Evolutionary conservation across 2,888 invertebrate genomes (phyloP), one percentile per base, ranked within the genome.

Genomic region (Smittia sp.): DNA sequence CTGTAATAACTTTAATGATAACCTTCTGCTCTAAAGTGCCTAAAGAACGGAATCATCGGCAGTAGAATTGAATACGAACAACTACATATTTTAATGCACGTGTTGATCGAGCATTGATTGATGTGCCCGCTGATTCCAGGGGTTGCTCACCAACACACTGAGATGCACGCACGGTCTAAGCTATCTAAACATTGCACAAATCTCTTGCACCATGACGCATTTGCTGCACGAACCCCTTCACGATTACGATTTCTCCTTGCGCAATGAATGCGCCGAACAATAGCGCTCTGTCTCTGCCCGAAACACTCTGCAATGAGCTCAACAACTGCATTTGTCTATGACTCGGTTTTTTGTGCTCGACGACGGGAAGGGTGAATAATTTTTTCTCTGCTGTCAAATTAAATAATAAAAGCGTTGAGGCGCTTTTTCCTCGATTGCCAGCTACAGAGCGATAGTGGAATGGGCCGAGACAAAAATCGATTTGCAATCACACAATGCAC

Each of bases 301-400:
- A 58, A 58, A 58, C 58, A 58, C 58, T 58, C 58, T 67, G 46
- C 67, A 65, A 18, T 32, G 27, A 66, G 25, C 66, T 38, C 41
- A 46, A 68, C 68, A 46, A 67, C 38, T 68, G 68, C 68, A 68
- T 39, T 68, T 68, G 68, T 68, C 68, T 68, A 39, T 68, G 27
- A 66, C 18, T 58, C 18, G 2, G 4, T 58, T 22, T 58, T 18
- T 58, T 22, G 13, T 15, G 18, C 7, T 52, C 15, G 52, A 52
- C 15, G 7, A 52, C 22, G n/a, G 24, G 24, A 68, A 68, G 68
- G 68, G 68, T 68, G 68, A 68, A 68, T 68, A 68, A 18, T 68
- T 66, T 65, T 66, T 32, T 66, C 58, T 18, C 58, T 58, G 58
- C 22, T 18, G 18, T 58, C 58, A 22, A 58, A 58, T 58, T 58